A percentile compares a stretch with the other conserved stretches of the same genome.
Evolutionary conservation across 2,888 invertebrate species (phyloP).

Genomic region (Thalpophila matura): DNA sequence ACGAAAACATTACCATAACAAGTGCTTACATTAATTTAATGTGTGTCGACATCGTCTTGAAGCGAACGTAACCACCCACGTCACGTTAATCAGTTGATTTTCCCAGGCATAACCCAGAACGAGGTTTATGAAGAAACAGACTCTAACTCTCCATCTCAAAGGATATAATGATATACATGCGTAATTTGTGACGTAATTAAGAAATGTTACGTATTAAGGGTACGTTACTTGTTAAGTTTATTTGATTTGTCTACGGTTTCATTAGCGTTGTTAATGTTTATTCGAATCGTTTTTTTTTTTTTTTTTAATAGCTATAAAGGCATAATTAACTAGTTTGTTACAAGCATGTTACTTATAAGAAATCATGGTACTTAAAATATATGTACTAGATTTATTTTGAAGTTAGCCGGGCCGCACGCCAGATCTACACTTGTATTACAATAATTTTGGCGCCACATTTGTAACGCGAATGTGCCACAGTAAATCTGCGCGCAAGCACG

Average conservation of each 20-base stretch:
- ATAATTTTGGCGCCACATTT: no score
- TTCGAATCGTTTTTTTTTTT: neutral
- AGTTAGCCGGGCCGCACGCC: no score
- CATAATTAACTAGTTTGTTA: no score
- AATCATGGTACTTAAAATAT: no score
- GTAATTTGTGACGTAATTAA: slow-evolving; percentile 48
- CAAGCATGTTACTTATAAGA: no score
- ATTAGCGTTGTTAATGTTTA: neutral
- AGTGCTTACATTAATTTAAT: slow-evolving; percentile 48
- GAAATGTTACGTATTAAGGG: slow-evolving; percentile 5
- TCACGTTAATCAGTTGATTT: slow-evolving; percentile 41
- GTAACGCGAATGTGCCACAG: no score
- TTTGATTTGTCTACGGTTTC: neutral
- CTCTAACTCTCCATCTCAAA: slow-evolving; percentile 28
- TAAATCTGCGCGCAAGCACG: no score
- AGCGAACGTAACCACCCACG: slow-evolving; percentile 39
- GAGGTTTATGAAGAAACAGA: slow-evolving; percentile 30
- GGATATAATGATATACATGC: slow-evolving; percentile 30
- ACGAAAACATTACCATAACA: slow-evolving; percentile 40
- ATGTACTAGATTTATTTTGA: no score
- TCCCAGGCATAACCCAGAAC: slow-evolving; percentile 20
- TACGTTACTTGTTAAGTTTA: slow-evolving; percentile 1
- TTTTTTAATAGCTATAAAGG: no score
- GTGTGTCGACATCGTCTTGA: slow-evolving; percentile 34
- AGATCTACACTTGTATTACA: no score